Base-by-base conservation (phyloP, 2,888 invertebrate species). In the Entomobrya multifasciata region DNA sequence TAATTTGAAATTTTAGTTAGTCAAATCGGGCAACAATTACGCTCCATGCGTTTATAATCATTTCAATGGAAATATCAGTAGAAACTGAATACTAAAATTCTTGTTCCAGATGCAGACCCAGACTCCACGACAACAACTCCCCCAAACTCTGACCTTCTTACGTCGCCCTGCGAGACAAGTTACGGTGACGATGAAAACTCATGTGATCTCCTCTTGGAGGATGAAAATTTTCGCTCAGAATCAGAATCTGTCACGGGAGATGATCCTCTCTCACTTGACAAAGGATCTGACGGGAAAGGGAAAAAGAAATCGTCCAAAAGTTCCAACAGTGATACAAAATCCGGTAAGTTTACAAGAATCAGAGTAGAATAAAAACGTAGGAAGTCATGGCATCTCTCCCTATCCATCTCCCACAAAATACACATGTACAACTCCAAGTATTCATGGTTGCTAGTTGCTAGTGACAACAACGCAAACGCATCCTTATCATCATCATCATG, bases 61-160 rank as follows among this genome's bases (percentile, higher is more conserved):
- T 3, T 4, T 11, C 57, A n/a, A 11, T 11, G 17, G 22, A 10
- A 25, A 20, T n/a, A n/a, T n/a, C n/a, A 20, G 10, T 11, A n/a
- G 15, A 70, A 70, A n/a, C 60, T 30, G 20, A 30, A 13, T 49
- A 22, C 15, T 15, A 62, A 25, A 62, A 27, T 55, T 13, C 65
- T 4, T 20, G n/a, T 55, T 65, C 62, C 86, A 91, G 91, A 91
- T 88, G 89, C 90, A 85, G 91, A 91, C 78, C 91, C 91, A 11
- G 91, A 91, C 87, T 91, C 91, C n/a, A 91, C 91, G 57, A 91
- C 91, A 70, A 91, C 91, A 30, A 91, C 91, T 20, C 91, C 91
- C 11, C 91, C 91, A 76, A 91, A 89, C 81, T 91, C 91, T 89
- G 91, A 91, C 88, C 90, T 91, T 62, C 89, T 90, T 76, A 90